Conservation (phyloP, 2,888 invertebrate species). For the Athetis lepigone region DNA sequence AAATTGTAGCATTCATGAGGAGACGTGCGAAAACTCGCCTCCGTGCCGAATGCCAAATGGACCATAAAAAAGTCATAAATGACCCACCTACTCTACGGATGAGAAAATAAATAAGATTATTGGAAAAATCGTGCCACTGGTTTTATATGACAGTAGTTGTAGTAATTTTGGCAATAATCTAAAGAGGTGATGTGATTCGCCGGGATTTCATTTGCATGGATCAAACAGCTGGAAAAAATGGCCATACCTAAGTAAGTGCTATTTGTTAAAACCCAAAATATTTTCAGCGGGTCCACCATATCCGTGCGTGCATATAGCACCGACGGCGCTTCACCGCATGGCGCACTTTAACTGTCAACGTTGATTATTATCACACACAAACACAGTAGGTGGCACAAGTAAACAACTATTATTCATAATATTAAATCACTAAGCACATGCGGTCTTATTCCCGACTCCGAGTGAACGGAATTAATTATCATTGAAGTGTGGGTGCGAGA, state of each 20-base stretch:
- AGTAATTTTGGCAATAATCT: conserved; percentile 59
- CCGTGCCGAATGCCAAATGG: conserved; percentile 71
- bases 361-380: conserved; percentile 71
- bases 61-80: conserved; percentile 80
- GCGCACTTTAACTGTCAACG: conserved; percentile 80
- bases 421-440: conserved; percentile 74
- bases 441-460: conserved; percentile 62
- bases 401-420: conserved; percentile 69
- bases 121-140: conserved; percentile 57
- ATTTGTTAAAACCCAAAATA: conserved; percentile 96
- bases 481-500: conserved; percentile 61
- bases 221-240: conserved; percentile 24
- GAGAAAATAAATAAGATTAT: conserved; percentile 74
- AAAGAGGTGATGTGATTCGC: conserved; percentile 35
- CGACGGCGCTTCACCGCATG: conserved; percentile 86
- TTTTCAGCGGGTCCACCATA: conserved; percentile 96
- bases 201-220: conserved; percentile 29
- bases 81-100: conserved; percentile 69
- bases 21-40: conserved; percentile 63
- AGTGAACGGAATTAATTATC: conserved; percentile 68
- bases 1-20: conserved; percentile 67
- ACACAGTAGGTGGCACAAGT: conserved; percentile 63
- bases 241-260: conserved; percentile 94
- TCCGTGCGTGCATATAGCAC: conserved; percentile 83
- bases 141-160: conserved; percentile 60